Evolutionary conservation across 2,888 invertebrate genomes (phyloP).

Genomic region (Steinernema hermaphroditum): DNA sequence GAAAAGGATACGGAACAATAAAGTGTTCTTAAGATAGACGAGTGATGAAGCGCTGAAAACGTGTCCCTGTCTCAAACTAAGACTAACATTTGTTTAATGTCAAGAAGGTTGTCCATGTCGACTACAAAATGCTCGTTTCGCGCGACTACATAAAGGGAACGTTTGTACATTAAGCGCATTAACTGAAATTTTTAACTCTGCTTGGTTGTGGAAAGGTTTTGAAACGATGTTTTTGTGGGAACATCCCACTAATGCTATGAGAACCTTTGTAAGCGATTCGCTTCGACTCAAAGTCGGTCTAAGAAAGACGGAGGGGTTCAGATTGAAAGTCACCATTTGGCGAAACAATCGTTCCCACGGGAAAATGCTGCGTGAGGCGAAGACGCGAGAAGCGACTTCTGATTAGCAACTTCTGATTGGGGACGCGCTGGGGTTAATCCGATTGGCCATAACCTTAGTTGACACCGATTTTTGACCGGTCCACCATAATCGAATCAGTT

Average conservation of each 20-base stretch:
- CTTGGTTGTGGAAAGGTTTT: no score
- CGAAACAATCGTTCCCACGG: constrained; percentile 26
- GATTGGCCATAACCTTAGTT: constrained; percentile 16
- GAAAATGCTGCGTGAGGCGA: background rate
- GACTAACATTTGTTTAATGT: no score
- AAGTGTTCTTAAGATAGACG: no score
- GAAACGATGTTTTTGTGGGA: background rate
- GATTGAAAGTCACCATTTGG: constrained; percentile 13
- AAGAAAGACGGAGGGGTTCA: background rate
- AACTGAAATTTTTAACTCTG: background rate
- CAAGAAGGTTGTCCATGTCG: no score
- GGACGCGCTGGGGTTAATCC: constrained; percentile 15
- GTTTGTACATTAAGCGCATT: background rate
- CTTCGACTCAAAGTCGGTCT: background rate
- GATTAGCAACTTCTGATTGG: constrained; percentile 28
- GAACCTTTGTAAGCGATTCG: background rate
- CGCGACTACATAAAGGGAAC: no score
- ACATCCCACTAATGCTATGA: background rate
- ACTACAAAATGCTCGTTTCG: no score
- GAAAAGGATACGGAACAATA: background rate
- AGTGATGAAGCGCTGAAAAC: no score
- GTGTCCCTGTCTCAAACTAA: no score
- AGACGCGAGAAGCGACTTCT: constrained; percentile 13
- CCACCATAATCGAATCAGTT: constrained; percentile 31
- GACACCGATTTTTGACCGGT: constrained; percentile 28